phyloP scores from a whole-genome alignment of 1,140 invertebrate species.

The Bombus confusus region DNA sequence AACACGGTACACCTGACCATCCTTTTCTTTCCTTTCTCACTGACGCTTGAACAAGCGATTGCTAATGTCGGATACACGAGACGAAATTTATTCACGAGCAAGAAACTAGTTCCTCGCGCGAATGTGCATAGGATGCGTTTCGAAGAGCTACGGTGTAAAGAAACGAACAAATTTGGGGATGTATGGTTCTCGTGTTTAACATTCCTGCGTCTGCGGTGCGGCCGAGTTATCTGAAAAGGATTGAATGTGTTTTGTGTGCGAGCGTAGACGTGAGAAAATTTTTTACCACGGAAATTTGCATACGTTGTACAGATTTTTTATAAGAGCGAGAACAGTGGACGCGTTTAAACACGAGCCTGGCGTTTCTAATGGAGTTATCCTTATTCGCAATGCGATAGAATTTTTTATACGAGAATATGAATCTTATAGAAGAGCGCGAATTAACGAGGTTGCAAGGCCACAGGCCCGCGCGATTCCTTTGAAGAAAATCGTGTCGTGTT shows the following conservation, averaged over 20 bases:
- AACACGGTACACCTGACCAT: not conserved
- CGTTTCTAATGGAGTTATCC: too few relatives aligned
- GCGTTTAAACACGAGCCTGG: too few relatives aligned
- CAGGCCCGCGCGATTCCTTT: too few relatives aligned
- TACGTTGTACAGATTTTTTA: too few relatives aligned
- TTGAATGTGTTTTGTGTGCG: not conserved
- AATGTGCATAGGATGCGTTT: not conserved
- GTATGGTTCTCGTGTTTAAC: not conserved
- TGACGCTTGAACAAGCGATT: not conserved
- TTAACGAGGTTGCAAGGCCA: too few relatives aligned
- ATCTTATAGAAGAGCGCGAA: too few relatives aligned
- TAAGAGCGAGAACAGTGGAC: too few relatives aligned
- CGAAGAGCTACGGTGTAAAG: not conserved
- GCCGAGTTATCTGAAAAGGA: not conserved
- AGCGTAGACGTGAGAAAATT: not conserved
- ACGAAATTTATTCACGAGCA: not conserved
- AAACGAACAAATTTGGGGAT: not conserved
- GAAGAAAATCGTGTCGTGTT: not conserved
- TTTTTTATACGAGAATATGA: too few relatives aligned
- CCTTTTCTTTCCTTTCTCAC: not conserved
- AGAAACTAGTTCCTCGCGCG: not conserved
- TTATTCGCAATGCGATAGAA: too few relatives aligned
- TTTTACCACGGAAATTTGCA: not conserved
- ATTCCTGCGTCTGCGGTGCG: not conserved
- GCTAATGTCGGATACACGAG: not conserved